Percentiles rank a stretch among this genome's conserved stretches.
These are phyloP conservation scores for Dascillus cervinus DNA, from an alignment of 2,888 invertebrate species.

Conservation along the genomic window DNA sequence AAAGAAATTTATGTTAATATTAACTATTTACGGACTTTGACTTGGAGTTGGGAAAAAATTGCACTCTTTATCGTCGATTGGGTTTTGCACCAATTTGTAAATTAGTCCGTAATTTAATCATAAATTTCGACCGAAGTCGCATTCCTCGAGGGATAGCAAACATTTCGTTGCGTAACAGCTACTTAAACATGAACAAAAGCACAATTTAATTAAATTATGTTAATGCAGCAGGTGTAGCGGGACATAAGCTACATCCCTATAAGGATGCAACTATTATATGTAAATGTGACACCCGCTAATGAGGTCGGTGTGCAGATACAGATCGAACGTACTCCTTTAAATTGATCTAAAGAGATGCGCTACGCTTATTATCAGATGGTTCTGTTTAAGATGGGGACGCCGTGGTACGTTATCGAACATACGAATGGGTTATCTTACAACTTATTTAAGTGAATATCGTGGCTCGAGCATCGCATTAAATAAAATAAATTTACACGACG, in stretches of 20 bases:
- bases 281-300: conserved; percentile 33
- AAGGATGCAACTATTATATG: conserved; percentile 28
- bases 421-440: conserved; percentile 22
- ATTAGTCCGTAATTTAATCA: no score
- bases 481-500: no score
- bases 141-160: no score
- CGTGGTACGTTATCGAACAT: conserved; percentile 17
- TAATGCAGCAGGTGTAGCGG: conserved; percentile 21
- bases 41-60: no score
- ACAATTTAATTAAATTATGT: conserved; percentile 29
- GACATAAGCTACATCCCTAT: conserved; percentile 17
- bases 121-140: no score
- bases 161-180: no score
- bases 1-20: no score
- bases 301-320: conserved; percentile 26
- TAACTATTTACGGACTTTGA: no score
- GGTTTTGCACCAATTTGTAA: no score
- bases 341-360: conserved; percentile 12
- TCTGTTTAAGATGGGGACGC: conserved; percentile 10
- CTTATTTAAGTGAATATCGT: conserved; percentile 24
- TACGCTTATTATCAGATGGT: conserved; percentile 9
- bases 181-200: no score
- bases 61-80: no score
- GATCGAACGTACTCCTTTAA: conserved; percentile 22
- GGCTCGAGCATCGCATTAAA: no score